Conservation (phyloP, 2,888 invertebrate species). For the Hypolimnas misippus region DNA sequence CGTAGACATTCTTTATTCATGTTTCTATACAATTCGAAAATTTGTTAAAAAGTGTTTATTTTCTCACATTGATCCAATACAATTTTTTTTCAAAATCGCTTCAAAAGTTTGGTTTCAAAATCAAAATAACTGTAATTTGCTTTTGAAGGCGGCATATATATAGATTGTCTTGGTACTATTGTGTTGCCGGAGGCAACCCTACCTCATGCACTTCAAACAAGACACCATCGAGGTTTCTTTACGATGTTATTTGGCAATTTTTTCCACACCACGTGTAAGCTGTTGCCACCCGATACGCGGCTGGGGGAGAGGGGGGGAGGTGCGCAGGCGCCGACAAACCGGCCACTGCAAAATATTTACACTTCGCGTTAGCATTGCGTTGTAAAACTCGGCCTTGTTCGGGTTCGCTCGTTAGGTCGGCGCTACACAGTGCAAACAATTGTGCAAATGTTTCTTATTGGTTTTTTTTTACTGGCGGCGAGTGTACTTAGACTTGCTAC, state of each 20-base stretch:
- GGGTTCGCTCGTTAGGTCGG: not conserved
- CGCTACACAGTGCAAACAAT: not conserved
- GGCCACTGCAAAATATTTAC: constrained; percentile 43
- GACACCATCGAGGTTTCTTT: not conserved
- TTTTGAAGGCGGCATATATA: too few relatives aligned
- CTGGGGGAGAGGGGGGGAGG: not conserved
- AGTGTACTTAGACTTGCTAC: not conserved
- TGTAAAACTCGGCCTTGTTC: constrained; percentile 33
- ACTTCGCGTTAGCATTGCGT: constrained; percentile 31
- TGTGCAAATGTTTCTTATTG: not conserved
- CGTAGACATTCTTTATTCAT: too few relatives aligned
- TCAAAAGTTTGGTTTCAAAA: too few relatives aligned
- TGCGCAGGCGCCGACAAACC: constrained; percentile 18
- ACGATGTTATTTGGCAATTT: constrained; percentile 25
- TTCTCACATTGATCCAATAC: too few relatives aligned
- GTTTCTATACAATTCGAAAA: too few relatives aligned
- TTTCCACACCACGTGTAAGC: constrained; percentile 27
- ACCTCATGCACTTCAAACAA: not conserved
- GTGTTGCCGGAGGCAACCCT: not conserved
- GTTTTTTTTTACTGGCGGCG: not conserved
- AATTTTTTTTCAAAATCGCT: too few relatives aligned
- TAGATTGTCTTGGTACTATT: too few relatives aligned
- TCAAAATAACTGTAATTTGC: too few relatives aligned
- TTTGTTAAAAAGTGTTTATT: too few relatives aligned
- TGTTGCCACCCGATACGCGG: constrained; percentile 17